Evolutionary conservation across 2,888 invertebrate genomes (phyloP), one percentile per base, ranked within the genome.

Genomic region (Thymelicus sylvestris): DNA sequence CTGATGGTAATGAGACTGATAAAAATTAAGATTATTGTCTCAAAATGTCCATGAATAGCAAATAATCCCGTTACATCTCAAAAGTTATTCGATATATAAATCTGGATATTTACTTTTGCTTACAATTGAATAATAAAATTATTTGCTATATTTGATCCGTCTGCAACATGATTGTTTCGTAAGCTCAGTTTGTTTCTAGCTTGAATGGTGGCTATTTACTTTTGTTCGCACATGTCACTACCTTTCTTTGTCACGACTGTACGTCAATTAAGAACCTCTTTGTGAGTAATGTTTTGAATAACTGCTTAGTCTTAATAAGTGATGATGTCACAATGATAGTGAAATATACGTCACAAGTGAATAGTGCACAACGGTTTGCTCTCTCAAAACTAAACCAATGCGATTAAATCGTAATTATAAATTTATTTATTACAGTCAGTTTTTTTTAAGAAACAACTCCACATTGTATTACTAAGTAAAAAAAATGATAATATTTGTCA

Each of bases 181-280:
- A 78, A 79, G 76, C 72, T 75, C 77, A 76, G 77, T 73, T 72
- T 75, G 77, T 77, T 76, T 74, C 72, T 77, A 74, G 72, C 44
- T 75, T 77, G 76, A 41, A 52, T 52, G 52, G 57, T 69, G 59
- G 69, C 64, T 57, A 62, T 13, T 62, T 76, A 75, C 73, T 78
- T 79, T 74, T 60, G 68, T 77, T 81, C 77, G 83, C 83, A 83
- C 81, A 78, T 78, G 75, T 77, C 79, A 85, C 84, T 84, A 87
- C 85, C 82, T 88, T 78, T 80, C 78, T 85, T 85, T 81, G 73
- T 80, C 81, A 64, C 69, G 63, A 82, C 72, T 69, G 57, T 71
- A 72, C 50, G 75, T 77, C 76, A 77, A 80, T 77, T 75, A 77
- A 41, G 71, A 62, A 68, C 15, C 10, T 62, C 38, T 8, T 68